Percentiles rank a stretch among this genome's conserved stretches.
Evolutionary conservation across 2,113 vertebrate genomes (phyloP).

Genomic region (Poecile atricapillus): DNA sequence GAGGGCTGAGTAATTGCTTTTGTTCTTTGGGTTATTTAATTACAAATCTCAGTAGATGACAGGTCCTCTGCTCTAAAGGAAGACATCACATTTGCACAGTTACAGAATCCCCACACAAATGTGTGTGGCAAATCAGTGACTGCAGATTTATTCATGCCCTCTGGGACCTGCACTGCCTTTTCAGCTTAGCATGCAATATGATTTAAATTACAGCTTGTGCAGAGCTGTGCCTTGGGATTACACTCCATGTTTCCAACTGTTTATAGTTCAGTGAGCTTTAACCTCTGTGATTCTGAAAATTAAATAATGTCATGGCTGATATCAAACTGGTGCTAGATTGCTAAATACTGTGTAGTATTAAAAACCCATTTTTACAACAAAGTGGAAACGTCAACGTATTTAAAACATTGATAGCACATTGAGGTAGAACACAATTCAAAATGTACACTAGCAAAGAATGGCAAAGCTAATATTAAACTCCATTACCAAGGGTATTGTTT

Average conservation of each 20-base stretch:
- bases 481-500: not conserved
- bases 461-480: not conserved
- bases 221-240: conserved; percentile 53
- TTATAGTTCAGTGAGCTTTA: conserved; percentile 65
- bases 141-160: conserved; percentile 57
- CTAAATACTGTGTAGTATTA: conserved; percentile 16
- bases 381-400: not conserved
- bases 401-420: not conserved
- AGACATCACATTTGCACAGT: conserved; percentile 49
- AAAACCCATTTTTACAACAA: conserved; percentile 19
- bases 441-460: not conserved
- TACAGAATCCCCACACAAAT: conserved; percentile 55
- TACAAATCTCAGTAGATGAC: conserved; percentile 54
- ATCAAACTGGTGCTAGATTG: conserved; percentile 38
- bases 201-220: conserved; percentile 65
- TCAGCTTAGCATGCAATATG: conserved; percentile 55
- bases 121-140: conserved; percentile 49
- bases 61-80: conserved; percentile 40
- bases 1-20: conserved; percentile 54
- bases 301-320: conserved; percentile 54
- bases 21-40: conserved; percentile 55
- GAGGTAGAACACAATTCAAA: not conserved
- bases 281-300: conserved; percentile 56
- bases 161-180: conserved; percentile 50
- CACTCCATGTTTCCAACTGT: conserved; percentile 45